phyloP scores from a whole-genome alignment of 2,797 vertebrate species.

The Anisognathus igniventris region DNA sequence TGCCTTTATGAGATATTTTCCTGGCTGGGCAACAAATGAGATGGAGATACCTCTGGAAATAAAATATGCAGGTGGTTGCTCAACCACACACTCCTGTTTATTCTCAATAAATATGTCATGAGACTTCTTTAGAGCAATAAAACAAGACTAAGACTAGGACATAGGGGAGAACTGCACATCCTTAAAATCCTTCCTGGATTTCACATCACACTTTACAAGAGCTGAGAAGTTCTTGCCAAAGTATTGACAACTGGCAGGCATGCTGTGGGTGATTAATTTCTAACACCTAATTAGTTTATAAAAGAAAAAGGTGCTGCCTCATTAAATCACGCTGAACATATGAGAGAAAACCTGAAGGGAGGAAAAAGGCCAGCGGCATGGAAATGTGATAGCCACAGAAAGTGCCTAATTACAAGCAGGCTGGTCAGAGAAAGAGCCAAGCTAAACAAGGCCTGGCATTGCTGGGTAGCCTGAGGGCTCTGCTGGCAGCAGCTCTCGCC shows the following conservation, averaged over 20 bases:
- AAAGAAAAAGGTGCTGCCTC: not conserved
- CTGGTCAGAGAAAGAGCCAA: not conserved
- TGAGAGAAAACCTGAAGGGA: not conserved
- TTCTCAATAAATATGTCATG: not conserved
- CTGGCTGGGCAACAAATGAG: not conserved
- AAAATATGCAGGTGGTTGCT: not conserved
- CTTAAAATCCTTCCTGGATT: not conserved
- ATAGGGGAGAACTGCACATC: not conserved
- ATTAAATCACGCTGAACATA: not conserved
- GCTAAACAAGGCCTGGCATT: not conserved
- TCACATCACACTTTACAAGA: not conserved
- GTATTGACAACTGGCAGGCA: not conserved
- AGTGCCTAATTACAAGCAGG: not conserved
- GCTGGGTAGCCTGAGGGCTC: not conserved
- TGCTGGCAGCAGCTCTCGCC: not conserved
- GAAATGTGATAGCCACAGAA: not conserved
- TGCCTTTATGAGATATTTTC: not conserved
- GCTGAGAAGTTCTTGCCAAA: not conserved
- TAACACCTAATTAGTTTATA: not conserved
- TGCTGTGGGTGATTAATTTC: not conserved
- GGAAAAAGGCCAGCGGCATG: not conserved
- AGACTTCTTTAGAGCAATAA: not conserved
- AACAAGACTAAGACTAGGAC: not conserved
- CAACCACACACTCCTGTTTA: not conserved
- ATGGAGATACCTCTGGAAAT: not conserved